These are phyloP conservation scores for Pseudorectes ferrugineus DNA, from an alignment of 2,113 vertebrate genomes.

Conservation along the genomic window DNA sequence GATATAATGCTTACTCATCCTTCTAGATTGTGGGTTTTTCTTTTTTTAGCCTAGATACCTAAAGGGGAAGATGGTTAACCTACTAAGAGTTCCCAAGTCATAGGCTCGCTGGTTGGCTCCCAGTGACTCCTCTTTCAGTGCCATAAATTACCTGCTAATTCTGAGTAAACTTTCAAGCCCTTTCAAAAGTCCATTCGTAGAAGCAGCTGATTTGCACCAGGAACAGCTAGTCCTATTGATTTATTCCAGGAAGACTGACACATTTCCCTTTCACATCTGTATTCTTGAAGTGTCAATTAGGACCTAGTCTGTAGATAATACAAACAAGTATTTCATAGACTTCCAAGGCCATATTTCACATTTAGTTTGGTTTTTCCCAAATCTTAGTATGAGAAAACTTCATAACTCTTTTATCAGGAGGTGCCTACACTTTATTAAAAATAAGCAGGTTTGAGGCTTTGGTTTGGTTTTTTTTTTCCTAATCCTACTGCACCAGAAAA, in stretches of 20 bases:
- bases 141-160: not conserved
- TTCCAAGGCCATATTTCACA: not conserved
- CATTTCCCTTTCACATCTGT: not conserved
- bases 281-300: not conserved
- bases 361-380: not conserved
- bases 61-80: not conserved
- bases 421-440: not conserved
- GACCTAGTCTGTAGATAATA: not conserved
- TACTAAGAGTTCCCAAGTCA: not conserved
- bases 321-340: not conserved
- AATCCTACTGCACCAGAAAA: not conserved
- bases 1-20: constrained; percentile 28
- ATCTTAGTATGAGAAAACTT: not conserved
- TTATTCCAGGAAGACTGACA: not conserved
- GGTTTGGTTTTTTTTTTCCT: accelerated
- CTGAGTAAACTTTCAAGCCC: not conserved
- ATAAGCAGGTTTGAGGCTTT: not conserved
- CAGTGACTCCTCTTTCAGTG: not conserved
- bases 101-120: not conserved
- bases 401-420: not conserved
- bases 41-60: not conserved
- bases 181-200: not conserved
- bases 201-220: not conserved
- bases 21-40: not conserved
- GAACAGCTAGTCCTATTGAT: not conserved